Evolutionary conservation across 2,797 vertebrate genomes (phyloP).

Genomic region (Nasua narica): DNA sequence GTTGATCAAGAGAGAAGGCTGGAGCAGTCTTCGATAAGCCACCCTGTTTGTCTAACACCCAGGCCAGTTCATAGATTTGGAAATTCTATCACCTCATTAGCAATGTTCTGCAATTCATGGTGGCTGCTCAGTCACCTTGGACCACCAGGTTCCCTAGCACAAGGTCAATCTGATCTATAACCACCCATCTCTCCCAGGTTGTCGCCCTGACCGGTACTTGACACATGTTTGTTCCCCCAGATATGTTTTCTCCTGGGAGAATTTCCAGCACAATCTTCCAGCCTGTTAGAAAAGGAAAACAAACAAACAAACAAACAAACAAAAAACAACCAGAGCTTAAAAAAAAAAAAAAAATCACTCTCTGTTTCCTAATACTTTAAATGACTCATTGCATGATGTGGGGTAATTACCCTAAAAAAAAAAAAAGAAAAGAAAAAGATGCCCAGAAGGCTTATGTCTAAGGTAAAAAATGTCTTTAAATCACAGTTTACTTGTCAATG

Average conservation of each 20-base stretch:
- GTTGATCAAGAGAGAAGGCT: not conserved
- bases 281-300: not conserved
- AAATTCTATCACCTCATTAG: not conserved
- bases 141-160: not conserved
- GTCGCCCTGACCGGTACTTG: not conserved
- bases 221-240: not conserved
- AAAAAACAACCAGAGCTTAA: not conserved
- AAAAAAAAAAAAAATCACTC: not conserved
- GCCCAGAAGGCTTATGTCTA: not conserved
- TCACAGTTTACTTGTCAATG: not conserved
- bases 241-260: not conserved
- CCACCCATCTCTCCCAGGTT: not conserved
- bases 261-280: not conserved
- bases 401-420: not conserved
- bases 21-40: not conserved
- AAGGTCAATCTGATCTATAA: not conserved
- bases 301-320: not conserved
- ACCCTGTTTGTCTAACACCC: not conserved
- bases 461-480: not conserved
- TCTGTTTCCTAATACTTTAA: not conserved
- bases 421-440: not conserved
- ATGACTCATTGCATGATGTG: not conserved
- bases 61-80: not conserved
- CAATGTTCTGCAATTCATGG: not conserved
- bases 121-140: not conserved